These are phyloP conservation scores for Drosophila takahashii DNA, from an alignment of 1,140 invertebrate species.

Conservation along the genomic window DNA sequence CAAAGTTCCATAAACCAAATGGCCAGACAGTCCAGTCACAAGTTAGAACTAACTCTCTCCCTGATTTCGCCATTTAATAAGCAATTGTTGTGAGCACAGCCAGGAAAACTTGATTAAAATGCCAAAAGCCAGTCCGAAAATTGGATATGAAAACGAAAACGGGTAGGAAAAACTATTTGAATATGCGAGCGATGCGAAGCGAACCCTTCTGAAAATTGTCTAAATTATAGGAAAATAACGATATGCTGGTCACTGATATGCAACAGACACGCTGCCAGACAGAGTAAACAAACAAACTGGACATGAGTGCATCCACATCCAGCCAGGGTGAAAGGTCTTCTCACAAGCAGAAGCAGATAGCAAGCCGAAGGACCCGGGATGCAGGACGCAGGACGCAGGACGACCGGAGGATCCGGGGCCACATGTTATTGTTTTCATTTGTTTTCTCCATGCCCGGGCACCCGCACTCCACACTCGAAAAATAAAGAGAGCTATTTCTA, in stretches of 20 bases:
- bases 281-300: constrained; percentile 43
- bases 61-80: constrained; percentile 50
- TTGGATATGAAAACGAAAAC: not conserved
- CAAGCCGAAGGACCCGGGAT: constrained; percentile 4
- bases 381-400: constrained; percentile 8
- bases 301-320: constrained; percentile 27
- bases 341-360: constrained; percentile 19
- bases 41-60: constrained; percentile 34
- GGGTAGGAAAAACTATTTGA: constrained; percentile 55
- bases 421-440: constrained; percentile 53
- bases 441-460: constrained; percentile 20
- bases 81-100: constrained; percentile 16
- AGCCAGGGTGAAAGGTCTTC: constrained; percentile 22
- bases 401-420: constrained; percentile 6
- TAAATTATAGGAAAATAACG: constrained; percentile 56
- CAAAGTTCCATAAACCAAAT: constrained; percentile 71
- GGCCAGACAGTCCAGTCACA: constrained; percentile 27
- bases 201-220: constrained; percentile 37
- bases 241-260: constrained; percentile 67
- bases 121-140: constrained; percentile 18
- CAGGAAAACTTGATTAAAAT: constrained; percentile 69
- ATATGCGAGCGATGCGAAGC: constrained; percentile 24
- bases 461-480: constrained; percentile 13
- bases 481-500: not conserved
- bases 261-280: constrained; percentile 49